Evolutionary conservation across 2,888 invertebrate species (phyloP).

Genomic region (Drosophila anomalata): DNA sequence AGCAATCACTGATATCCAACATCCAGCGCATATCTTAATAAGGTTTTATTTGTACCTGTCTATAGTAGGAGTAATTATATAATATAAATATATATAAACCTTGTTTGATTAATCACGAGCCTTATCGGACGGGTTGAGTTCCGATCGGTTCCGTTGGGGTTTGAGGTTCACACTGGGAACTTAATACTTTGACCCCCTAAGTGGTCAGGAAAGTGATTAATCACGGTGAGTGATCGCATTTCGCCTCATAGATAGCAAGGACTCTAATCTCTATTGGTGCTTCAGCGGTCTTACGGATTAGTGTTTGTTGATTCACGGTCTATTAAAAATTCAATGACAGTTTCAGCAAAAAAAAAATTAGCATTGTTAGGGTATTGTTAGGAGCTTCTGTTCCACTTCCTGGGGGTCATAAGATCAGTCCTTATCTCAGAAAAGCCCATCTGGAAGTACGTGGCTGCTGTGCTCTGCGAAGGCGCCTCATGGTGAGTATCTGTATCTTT

Average conservation of each 20-base stretch:
- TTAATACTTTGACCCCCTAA: neutral
- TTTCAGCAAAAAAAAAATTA: no score
- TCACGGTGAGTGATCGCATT: constrained; percentile 5
- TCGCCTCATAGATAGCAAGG: neutral
- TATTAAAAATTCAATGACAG: no score
- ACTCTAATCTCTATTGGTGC: constrained; percentile 7
- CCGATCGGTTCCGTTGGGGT: neutral
- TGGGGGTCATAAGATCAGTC: neutral
- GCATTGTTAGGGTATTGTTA: no score
- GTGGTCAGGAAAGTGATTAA: neutral
- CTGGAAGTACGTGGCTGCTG: neutral
- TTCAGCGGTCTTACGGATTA: neutral
- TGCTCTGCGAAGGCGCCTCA: neutral
- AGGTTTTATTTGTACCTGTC: neutral
- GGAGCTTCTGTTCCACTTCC: neutral
- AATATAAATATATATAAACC: neutral
- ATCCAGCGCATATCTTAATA: neutral
- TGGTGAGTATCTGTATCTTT: neutral
- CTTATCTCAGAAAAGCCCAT: neutral
- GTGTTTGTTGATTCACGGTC: neutral
- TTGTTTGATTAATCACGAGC: neutral
- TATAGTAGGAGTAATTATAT: neutral
- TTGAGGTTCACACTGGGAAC: neutral
- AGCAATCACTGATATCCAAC: neutral
- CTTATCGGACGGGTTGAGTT: neutral